Conservation (phyloP, 2,113 vertebrate genomes). For the Morone chrysops region DNA sequence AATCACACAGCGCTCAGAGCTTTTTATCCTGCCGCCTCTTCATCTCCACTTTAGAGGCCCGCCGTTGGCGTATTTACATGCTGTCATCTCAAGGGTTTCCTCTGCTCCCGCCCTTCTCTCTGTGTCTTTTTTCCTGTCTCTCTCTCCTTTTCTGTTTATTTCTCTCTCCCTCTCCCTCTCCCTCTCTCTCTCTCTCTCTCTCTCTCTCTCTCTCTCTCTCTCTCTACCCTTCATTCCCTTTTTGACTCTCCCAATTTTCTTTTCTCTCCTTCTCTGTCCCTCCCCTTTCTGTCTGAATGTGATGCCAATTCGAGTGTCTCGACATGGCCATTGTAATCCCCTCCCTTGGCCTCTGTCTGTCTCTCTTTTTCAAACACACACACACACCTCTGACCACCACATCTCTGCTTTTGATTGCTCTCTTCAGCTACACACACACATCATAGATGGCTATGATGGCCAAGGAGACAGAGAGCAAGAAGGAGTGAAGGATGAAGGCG, state of each 20-base stretch:
- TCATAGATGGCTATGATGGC: constrained; percentile 11
- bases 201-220: constrained; percentile 31
- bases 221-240: constrained; percentile 44
- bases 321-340: constrained; percentile 68
- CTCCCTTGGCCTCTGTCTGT: constrained; percentile 4
- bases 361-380: constrained; percentile 8
- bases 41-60: constrained; percentile 80
- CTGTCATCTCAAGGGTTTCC: constrained; percentile 80
- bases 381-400: constrained; percentile 42
- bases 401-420: constrained; percentile 72
- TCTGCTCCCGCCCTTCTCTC: constrained; percentile 51
- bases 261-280: constrained; percentile 35
- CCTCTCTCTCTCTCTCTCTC: constrained; percentile 34
- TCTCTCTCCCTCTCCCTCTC: constrained; percentile 22
- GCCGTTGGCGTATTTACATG: constrained; percentile 83
- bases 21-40: constrained; percentile 83
- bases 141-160: constrained; percentile 24
- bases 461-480: constrained; percentile 35
- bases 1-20: constrained; percentile 83
- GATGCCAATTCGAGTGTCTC: constrained; percentile 68
- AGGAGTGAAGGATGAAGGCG: constrained; percentile 9
- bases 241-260: constrained; percentile 52
- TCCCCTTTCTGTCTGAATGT: constrained; percentile 47
- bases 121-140: constrained; percentile 19
- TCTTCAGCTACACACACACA: constrained; percentile 62